Evolutionary conservation across 2,797 vertebrate genomes (phyloP).

Genomic region (Arrhamphus sclerolepis): DNA sequence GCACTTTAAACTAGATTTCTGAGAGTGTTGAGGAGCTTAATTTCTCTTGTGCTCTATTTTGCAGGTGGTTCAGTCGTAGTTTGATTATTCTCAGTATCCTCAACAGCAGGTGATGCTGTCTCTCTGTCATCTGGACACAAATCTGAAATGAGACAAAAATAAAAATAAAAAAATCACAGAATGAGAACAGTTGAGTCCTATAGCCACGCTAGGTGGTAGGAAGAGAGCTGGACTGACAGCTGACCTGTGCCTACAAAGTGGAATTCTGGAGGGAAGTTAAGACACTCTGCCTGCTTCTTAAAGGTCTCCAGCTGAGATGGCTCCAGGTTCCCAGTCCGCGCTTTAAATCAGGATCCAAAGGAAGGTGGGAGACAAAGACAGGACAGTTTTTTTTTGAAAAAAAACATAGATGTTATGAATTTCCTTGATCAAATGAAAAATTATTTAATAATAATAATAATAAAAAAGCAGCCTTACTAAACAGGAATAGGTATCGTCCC

Average conservation of each 20-base stretch:
- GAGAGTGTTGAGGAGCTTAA: too few species aligned
- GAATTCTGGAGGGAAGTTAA: conserved; percentile 65
- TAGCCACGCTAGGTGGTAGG: too few species aligned
- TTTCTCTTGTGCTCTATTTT: conserved; percentile 20
- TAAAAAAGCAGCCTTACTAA: conserved; percentile 56
- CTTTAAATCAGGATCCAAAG: conserved; percentile 36
- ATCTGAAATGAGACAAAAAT: conserved; percentile 55
- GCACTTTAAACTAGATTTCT: too few species aligned
- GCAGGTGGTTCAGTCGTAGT: conserved; percentile 19
- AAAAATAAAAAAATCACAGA: conserved; percentile 23
- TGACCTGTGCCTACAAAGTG: conserved; percentile 58
- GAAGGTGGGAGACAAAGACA: neutral
- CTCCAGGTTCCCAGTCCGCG: conserved; percentile 63
- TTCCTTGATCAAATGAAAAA: too few species aligned
- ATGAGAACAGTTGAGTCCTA: accelerated
- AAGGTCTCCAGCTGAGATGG: conserved; percentile 69
- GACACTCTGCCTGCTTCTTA: conserved; percentile 76
- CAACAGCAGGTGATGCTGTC: conserved; percentile 6
- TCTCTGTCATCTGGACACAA: conserved; percentile 66
- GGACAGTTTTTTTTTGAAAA: too few species aligned
- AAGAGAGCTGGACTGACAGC: neutral
- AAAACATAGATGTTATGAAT: too few species aligned
- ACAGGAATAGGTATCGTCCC: conserved; percentile 75
- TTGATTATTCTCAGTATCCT: conserved; percentile 24
- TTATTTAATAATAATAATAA: too few species aligned